A percentile compares a stretch with the other conserved stretches of the same genome.
Evolutionary conservation across 2,113 vertebrate species (phyloP).

Genomic region (Podarcis muralis): DNA sequence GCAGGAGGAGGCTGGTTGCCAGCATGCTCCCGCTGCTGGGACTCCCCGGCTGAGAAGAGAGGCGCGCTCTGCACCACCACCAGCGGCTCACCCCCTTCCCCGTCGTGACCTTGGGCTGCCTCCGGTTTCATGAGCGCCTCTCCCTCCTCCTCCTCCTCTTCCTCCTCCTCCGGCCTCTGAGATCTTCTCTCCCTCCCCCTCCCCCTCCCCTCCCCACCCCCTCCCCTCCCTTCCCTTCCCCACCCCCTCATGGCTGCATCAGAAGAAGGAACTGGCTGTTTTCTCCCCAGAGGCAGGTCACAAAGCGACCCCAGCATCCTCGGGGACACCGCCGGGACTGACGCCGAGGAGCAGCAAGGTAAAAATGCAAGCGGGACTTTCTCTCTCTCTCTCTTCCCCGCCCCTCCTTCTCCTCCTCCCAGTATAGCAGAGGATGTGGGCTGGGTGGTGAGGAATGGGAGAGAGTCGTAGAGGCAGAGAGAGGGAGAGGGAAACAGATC

Average conservation of each 20-base stretch:
- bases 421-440: not conserved
- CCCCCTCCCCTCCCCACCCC: constrained; percentile 62
- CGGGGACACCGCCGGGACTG: constrained; percentile 78
- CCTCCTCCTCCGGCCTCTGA: constrained; percentile 63
- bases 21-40: constrained; percentile 48
- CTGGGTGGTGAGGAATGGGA: not conserved
- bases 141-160: constrained; percentile 57
- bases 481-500: not conserved
- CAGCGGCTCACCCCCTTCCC: constrained; percentile 28
- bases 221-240: not conserved
- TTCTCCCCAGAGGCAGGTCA: constrained; percentile 88
- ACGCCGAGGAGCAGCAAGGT: constrained; percentile 83
- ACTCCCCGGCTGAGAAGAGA: constrained; percentile 54
- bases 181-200: constrained; percentile 25
- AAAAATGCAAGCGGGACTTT: constrained; percentile 44
- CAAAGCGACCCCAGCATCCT: constrained; percentile 94
- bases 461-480: not conserved
- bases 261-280: constrained; percentile 81
- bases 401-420: not conserved
- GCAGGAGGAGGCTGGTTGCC: constrained; percentile 32
- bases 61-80: not conserved
- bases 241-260: constrained; percentile 85
- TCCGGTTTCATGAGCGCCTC: constrained; percentile 74
- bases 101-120: constrained; percentile 77
- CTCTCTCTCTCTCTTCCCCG: not conserved